phyloP scores from a whole-genome alignment of 2,888 invertebrate genomes.

The Drosophila yooni region DNA sequence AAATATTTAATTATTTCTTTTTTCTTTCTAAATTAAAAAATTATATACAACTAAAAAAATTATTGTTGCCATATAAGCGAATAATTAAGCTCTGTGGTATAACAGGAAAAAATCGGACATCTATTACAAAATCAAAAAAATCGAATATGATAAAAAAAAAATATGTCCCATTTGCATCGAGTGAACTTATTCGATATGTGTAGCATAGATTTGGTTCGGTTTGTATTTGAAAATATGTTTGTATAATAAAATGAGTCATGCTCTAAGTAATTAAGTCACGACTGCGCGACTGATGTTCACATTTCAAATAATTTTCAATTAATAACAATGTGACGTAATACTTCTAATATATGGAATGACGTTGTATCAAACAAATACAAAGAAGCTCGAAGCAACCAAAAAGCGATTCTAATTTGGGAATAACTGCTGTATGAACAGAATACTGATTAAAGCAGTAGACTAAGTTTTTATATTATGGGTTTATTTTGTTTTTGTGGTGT shows the following conservation, averaged over 20 bases:
- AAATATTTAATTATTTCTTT: not conserved
- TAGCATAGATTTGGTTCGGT: not conserved
- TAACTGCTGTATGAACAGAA: not conserved
- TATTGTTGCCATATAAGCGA: too few species aligned
- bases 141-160: too few species aligned
- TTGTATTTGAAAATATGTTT: not conserved
- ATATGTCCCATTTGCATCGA: not conserved
- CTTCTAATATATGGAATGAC: not conserved
- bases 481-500: not conserved
- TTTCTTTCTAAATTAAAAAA: too few species aligned
- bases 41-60: not conserved
- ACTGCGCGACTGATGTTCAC: not conserved
- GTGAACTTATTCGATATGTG: not conserved
- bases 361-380: not conserved
- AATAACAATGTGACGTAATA: not conserved
- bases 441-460: not conserved
- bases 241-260: not conserved
- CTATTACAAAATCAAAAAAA: not conserved
- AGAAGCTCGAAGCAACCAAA: not conserved
- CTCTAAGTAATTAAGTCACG: not conserved
- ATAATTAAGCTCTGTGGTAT: not conserved
- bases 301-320: not conserved
- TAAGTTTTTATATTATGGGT: not conserved
- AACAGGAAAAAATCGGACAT: not conserved
- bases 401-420: not conserved